Base-by-base conservation (phyloP, 2,888 invertebrate species). In the Lycocerus yunnanus region DNA sequence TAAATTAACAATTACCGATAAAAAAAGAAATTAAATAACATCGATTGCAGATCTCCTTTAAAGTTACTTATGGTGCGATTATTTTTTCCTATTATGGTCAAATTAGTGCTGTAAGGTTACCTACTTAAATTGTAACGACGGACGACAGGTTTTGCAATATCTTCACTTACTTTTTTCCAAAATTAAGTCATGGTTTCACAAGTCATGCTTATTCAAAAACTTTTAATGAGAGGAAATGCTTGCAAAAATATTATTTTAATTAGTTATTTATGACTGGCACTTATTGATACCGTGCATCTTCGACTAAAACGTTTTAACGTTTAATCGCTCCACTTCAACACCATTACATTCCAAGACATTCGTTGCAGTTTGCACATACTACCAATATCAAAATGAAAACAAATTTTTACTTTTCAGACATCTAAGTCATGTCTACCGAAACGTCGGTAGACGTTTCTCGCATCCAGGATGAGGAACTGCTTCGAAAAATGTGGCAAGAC, bases 401-500 rank as follows among this genome's bases (percentile, higher is more conserved):
- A 20, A 43, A 43, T 43, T n/a, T 6, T 27, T n/a, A 1, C 6
- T n/a, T 43, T 43, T 6, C 27, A 27, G 76, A 81, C 27, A 69
- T 27, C 27, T 27, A 27, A 77, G 73, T 76, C 73, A 86, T 85
- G 85, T 83, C 85, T 77, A 80, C 85, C 74, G 83, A 84, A 74
- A 83, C 83, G 74, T 80, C 91, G 83, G 90, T 89, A 80, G 93
- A 94, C 88, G 90, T 94, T 83, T 90, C 91, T 81, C 87, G 89
- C 81, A 94, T 94, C 77, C 90, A 90, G 80, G 94, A 93, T 89
- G 95, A 94, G 87, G 94, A 94, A 86, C 86, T 93, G 83, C 89
- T 95, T 80, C 90, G 93, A 70, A 92, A 92, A 86, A 93, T 95
- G 94, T 95, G 95, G 94, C 93, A 94, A 88, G 93, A 94, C 85